Evolutionary conservation across 2,888 invertebrate species (phyloP), one percentile per base, ranked within the genome.

Genomic region (Tupiocoris notatus): DNA sequence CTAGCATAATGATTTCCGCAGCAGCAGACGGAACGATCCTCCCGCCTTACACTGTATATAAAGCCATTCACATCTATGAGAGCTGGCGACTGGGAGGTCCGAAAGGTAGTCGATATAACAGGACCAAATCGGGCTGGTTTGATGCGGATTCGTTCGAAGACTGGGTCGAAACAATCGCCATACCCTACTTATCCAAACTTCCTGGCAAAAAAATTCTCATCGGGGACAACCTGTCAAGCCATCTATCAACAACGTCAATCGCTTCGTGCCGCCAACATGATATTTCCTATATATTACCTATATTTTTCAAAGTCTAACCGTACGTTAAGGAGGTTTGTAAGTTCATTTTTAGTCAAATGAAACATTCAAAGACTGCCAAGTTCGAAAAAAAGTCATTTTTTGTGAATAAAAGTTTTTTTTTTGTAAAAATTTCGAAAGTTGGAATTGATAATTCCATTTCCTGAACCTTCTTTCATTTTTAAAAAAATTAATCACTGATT

Each of bases 51-150:
- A 79, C 79, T 2, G 77, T 79, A 3, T 80, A 80, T 58, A 78
- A 76, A 75, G 59, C 78, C 23, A 57, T 64, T 9, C 76, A 80
- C 59, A 54, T 81, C 57, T 79, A 79, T 59, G 17, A 70, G 39
- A 76, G 76, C 1, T 81, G 80, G 81, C 76, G 59, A 20, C 71
- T 65, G 21, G 58, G 65, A 54, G 78, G 75, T 1, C 73, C 76
- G 12, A 58, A 66, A 65, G 66, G 75, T 6, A 70, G 68, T 70
- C 39, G 80, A 0, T 83, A 81, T 77, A 82, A 81, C 76, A 58
- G 81, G 12, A 81, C 78, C n/a, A 77, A 78, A 65, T 81, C 80
- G 24, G 83, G 82, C 2, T 83, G 83, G 83, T 82, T 83, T 79
- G 82, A 83, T 70, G 23, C 65, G 22, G 22, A 61, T 1, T 77